Evolutionary conservation across 2,113 vertebrate species (phyloP).

Genomic region (Gasterosteus nipponicus): DNA sequence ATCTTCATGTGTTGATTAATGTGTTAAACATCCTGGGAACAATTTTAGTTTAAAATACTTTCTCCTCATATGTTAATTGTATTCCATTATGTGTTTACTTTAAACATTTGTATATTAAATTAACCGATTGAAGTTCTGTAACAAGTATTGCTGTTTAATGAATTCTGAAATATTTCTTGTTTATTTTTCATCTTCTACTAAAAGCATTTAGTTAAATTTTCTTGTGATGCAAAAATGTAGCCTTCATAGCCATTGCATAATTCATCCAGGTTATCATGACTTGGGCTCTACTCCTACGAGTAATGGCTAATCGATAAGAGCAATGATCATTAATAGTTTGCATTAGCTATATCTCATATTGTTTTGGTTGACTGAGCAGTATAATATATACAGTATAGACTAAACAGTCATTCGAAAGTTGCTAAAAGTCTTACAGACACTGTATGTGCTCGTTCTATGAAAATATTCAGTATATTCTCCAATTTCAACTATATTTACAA

Average conservation of each 20-base stretch:
- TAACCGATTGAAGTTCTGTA: not conserved
- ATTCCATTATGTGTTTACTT: constrained; percentile 1
- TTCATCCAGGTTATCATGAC: constrained; percentile 54
- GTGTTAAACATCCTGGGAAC: not conserved
- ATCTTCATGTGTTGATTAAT: not conserved
- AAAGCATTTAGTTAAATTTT: constrained; percentile 47
- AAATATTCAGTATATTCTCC: not conserved
- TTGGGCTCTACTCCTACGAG: constrained; percentile 43
- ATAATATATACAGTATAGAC: too few relatives aligned
- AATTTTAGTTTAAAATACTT: not conserved
- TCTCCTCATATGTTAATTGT: not conserved
- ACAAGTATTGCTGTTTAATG: constrained; percentile 21
- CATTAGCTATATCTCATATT: constrained; percentile 61
- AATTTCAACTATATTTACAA: not conserved
- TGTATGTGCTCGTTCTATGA: not conserved
- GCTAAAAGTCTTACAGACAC: constrained; percentile 25
- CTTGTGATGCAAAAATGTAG: constrained; percentile 12
- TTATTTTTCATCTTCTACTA: constrained; percentile 29
- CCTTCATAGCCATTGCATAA: constrained; percentile 47
- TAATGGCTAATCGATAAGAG: constrained; percentile 72
- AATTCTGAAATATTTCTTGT: constrained; percentile 2
- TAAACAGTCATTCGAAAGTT: constrained; percentile 52
- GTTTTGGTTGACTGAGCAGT: constrained; percentile 59
- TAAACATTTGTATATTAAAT: constrained; percentile 13
- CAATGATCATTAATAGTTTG: constrained; percentile 72